Percentiles rank a stretch among this genome's conserved stretches.
Evolutionary conservation across 1,140 invertebrate species (phyloP).

Genomic region (Laodelphax striatellus): DNA sequence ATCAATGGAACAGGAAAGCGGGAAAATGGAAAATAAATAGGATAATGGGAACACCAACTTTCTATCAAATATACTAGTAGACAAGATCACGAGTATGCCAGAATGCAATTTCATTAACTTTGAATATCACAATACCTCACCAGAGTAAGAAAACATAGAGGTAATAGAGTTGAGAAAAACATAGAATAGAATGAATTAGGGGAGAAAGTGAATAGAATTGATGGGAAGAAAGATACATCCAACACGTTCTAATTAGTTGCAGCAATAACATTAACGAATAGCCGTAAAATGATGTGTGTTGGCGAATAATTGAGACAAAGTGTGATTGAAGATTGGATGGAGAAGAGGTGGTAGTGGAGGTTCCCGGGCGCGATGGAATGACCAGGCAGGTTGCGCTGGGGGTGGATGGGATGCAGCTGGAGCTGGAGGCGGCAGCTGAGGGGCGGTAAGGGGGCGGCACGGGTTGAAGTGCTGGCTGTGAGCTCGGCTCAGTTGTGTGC

Average conservation of each 20-base stretch:
- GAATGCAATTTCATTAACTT: too few species aligned
- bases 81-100: too few species aligned
- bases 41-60: too few species aligned
- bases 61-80: too few species aligned
- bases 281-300: background rate
- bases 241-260: background rate
- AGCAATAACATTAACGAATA: background rate
- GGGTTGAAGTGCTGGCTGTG: background rate
- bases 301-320: background rate
- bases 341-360: background rate
- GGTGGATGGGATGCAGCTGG: constrained; percentile 8
- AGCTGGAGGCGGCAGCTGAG: background rate
- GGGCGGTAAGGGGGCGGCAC: background rate
- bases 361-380: background rate
- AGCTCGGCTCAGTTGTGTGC: background rate
- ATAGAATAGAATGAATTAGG: too few species aligned
- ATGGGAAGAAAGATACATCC: background rate
- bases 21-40: too few species aligned
- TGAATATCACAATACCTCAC: too few species aligned
- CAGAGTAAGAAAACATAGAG: too few species aligned
- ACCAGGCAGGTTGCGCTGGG: background rate
- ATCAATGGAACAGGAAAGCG: too few species aligned
- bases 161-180: too few species aligned
- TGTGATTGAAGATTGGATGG: background rate
- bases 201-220: background rate